These are phyloP conservation scores for Timandra comae DNA, from an alignment of 2,888 invertebrate genomes.

Conservation along the genomic window DNA sequence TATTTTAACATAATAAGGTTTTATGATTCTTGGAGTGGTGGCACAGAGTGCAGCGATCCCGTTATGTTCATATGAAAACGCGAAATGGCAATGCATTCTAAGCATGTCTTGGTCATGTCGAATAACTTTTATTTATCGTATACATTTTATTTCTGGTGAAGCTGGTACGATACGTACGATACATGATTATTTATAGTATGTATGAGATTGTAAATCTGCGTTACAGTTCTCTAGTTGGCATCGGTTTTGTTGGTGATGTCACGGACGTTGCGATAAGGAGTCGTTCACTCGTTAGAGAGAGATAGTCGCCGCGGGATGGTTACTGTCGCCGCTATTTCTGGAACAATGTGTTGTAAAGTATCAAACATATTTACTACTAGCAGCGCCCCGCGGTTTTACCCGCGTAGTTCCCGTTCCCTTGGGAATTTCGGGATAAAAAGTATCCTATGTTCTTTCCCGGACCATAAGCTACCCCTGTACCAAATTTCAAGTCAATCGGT, in stretches of 20 bases:
- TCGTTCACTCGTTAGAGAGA: constrained; percentile 59
- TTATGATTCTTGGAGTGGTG: background rate
- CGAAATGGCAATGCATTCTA: constrained; percentile 13
- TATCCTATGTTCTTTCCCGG: no score
- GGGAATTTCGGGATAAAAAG: no score
- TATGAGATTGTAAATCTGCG: constrained; percentile 24
- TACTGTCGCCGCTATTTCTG: constrained; percentile 46
- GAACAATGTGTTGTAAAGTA: constrained; percentile 50
- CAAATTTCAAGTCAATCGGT: no score
- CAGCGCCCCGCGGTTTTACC: no score
- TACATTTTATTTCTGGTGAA: constrained; percentile 3
- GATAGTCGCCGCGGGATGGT: constrained; percentile 31
- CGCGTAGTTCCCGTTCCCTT: no score
- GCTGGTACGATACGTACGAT: constrained; percentile 11
- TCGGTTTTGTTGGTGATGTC: constrained; percentile 49
- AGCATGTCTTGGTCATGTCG: no score
- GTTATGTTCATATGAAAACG: constrained; percentile 3
- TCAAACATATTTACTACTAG: constrained; percentile 36
- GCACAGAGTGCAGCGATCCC: background rate
- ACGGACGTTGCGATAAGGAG: constrained; percentile 56
- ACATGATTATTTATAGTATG: constrained; percentile 28
- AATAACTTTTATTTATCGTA: no score
- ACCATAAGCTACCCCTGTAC: no score
- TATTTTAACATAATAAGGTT: constrained; percentile 6
- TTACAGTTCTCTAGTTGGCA: constrained; percentile 44